These are phyloP conservation scores for Bos javanicus DNA, from an alignment of 2,113 vertebrate genomes.

Conservation along the genomic window DNA sequence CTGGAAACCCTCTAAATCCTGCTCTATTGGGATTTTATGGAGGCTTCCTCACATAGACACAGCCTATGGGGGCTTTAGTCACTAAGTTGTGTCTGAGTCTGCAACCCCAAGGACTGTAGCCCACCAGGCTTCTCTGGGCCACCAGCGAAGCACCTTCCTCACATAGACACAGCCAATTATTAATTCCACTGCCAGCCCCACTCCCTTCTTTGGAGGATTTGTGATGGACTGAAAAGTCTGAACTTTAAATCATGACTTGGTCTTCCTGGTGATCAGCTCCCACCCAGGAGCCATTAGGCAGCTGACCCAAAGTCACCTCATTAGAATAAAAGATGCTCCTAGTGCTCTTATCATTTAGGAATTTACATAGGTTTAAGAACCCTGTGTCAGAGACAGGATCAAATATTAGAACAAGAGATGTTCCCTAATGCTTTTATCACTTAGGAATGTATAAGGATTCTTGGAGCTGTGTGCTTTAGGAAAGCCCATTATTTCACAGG, in stretches of 20 bases:
- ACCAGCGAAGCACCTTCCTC: background rate
- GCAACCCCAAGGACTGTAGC: background rate
- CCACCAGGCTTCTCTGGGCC: background rate
- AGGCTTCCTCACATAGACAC: background rate
- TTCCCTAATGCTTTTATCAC: background rate
- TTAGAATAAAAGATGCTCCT: background rate
- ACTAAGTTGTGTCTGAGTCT: background rate
- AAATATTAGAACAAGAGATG: background rate
- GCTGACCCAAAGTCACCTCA: background rate
- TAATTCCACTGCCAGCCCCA: background rate
- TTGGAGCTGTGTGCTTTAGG: background rate
- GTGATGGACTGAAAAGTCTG: background rate
- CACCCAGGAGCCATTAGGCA: background rate
- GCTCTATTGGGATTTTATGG: background rate
- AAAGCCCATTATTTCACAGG: background rate
- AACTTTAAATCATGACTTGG: background rate
- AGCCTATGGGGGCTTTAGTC: background rate
- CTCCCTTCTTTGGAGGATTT: background rate
- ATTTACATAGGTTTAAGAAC: background rate
- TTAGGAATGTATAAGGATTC: background rate
- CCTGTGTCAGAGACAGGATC: background rate
- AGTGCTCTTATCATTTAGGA: background rate
- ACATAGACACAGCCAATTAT: background rate
- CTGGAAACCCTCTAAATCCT: background rate
- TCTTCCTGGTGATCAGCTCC: background rate